Conservation (phyloP, 2,797 vertebrate species). For the Notoglanidium macrostoma region DNA sequence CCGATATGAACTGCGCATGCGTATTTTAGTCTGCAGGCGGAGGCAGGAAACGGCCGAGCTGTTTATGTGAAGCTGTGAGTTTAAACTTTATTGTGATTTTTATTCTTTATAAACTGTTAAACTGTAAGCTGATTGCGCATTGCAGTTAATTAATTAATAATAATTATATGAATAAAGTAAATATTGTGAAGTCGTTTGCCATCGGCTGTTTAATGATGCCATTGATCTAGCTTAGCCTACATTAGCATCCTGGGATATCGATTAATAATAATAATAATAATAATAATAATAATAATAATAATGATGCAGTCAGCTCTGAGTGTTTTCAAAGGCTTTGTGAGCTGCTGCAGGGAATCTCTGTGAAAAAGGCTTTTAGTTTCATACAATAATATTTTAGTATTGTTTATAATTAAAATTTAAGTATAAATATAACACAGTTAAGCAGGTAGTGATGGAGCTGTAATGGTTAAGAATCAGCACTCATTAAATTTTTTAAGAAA, state of each 20-base stretch:
- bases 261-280: neutral
- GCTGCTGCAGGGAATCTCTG: neutral
- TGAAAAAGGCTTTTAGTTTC: neutral
- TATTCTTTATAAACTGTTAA: neutral
- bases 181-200: neutral
- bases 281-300: neutral
- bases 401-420: neutral
- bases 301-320: neutral
- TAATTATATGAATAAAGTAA: too few species aligned
- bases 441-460: neutral
- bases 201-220: slow-evolving; percentile 5
- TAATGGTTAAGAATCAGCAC: neutral
- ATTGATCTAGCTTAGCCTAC: neutral
- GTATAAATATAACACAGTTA: too few species aligned
- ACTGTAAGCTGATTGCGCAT: too few species aligned
- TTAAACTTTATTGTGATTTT: neutral
- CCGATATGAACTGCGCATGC: neutral
- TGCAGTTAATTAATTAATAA: neutral
- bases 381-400: neutral
- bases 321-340: neutral
- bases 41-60: neutral
- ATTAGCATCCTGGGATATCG: neutral
- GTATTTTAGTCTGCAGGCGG: neutral
- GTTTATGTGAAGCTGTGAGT: slow-evolving; percentile 13
- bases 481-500: neutral